Base-by-base conservation (phyloP, 1,140 invertebrate species). In the Drosophila lowei region DNA sequence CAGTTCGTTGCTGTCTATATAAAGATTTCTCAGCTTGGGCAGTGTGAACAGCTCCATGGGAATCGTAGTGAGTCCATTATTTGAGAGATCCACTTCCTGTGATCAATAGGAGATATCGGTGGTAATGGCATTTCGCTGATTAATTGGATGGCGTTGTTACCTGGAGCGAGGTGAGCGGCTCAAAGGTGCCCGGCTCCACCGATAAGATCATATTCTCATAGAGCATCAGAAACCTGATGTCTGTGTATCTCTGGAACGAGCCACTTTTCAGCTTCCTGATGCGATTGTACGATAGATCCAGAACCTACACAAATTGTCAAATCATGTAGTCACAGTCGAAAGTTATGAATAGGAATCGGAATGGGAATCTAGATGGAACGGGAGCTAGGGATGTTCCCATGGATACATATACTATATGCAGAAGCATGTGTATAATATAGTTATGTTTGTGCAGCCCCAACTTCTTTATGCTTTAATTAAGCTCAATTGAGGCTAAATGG, bases 211-310 rank as follows among this genome's bases (percentile, higher is more conserved):
- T 92, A 67, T 94, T 94, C 67, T 94, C 94, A 58, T 92, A 91
- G 72, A 94, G 92, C 84, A 94, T 93, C 60, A 94, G 86, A 81
- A 92, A 93, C 72, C 93, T 93, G 50, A 94, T 80, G 72, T 92
- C 92, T 11, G 92, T 90, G 72, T 94, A 94, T 28, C 91, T 90
- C 23, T 91, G 89, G 71, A 94, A 92, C 53, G 94, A 94, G 66
- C 92, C 88, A 56, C 90, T 90, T 64, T 90, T 91, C 34, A 94
- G 66, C 83, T 94, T 93, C 83, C 92, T 92, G 61, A 94, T 92
- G 89, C 93, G 93, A 90, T 94, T 94, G 66, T 92, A 92, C 38
- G 93, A 93, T 90, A 94, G 92, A 78, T 94, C 94, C n/a, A 94
- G 89, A 60, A 94, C 93, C 94, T 94, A 91, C 34, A 63, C 46